Evolutionary conservation across 2,797 vertebrate species (phyloP), one percentile per base, ranked within the genome.

Genomic region (Scarus forsteni): DNA sequence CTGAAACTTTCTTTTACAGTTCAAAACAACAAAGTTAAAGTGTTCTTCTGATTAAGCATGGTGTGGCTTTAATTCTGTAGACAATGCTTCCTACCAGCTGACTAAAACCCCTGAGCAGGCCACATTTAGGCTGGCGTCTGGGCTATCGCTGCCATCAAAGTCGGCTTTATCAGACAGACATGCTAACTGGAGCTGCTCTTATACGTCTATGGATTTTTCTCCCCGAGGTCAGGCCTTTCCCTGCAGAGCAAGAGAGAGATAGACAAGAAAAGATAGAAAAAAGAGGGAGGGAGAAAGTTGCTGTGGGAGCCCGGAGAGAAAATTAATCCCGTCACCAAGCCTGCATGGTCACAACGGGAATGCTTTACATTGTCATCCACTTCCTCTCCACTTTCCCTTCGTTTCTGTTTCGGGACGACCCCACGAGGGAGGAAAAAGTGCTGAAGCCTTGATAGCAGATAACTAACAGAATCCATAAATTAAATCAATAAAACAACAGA

Each of bases 71-170:
- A 89, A 85, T 93, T 92, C 83, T 93, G 90, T 75, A 89, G 88
- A 94, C 92, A 89, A 92, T 91, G 86, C 83, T 85, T 90, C 88
- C 80, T 85, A 88, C 75, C 85, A 88, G 77, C 91, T 75, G 84
- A 89, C 91, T 91, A 45, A 59, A 90, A 89, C 92, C 92, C 85
- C 76, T 70, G 72, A 89, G 87, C 88, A 88, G 92, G 92, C 91
- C 88, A 87, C 94, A 85, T 86, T 89, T 89, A 89, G 92, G 89
- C 91, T 93, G 94, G 94, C 92, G 92, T 94, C 94, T 92, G 90
- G 81, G 85, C 87, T 94, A 93, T 95, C 95, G 87, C 89, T 80
- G 87, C 92, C 93, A 94, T 93, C 94, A 92, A 93, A 95, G 93
- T 94, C 86, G 80, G 90, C 92, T 93, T 86, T 88, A 95, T 92